Evolutionary conservation across 92 coral and sea anemone genomes (phyloP), one percentile per base, ranked within the genome.

Genomic region (Chrysogorgia sp.): DNA sequence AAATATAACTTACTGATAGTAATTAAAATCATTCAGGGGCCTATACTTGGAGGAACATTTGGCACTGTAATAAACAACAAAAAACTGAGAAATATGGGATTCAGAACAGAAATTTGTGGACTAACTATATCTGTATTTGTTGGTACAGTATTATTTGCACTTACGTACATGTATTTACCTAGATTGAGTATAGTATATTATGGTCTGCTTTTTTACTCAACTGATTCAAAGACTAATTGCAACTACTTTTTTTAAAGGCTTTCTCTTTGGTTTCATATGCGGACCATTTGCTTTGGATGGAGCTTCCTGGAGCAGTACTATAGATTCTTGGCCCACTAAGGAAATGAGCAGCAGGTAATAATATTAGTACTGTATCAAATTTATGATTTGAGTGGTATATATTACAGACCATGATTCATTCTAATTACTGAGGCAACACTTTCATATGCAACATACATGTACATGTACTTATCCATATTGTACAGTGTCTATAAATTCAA

Each of bases 301-400:
- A 13, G 37, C 15, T 15, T 72, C 79, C 2, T 72, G 64, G 79
- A 20, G 35, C 37, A 25, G 17, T 10, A 34, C 10, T 23, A 26
- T 28, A 40, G 65, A 30, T 53, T 48, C 59, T 55, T 72, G 79
- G 79, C 79, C 79, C 31, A 72, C 79, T 8, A 53, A 53, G 31
- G 79, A 72, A 72, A 72, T 72, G 79, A 72, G 47, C 17, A 72
- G 79, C 79, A 72, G 79, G 79, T 72, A 33, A 40, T 33, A 0
- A 8, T 20, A 4, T 31, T 8, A n/a, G n/a, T n/a, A n/a, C n/a
- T n/a, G n/a, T n/a, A n/a, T n/a, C n/a, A n/a, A n/a, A n/a, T n/a
- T n/a, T n/a, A n/a, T n/a, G n/a, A n/a, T n/a, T n/a, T n/a, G n/a
- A n/a, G n/a, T n/a, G n/a, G n/a, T n/a, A n/a, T n/a, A n/a, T n/a